phyloP scores from a whole-genome alignment of 2,888 invertebrate species.

The Falcaria lacertinaria region DNA sequence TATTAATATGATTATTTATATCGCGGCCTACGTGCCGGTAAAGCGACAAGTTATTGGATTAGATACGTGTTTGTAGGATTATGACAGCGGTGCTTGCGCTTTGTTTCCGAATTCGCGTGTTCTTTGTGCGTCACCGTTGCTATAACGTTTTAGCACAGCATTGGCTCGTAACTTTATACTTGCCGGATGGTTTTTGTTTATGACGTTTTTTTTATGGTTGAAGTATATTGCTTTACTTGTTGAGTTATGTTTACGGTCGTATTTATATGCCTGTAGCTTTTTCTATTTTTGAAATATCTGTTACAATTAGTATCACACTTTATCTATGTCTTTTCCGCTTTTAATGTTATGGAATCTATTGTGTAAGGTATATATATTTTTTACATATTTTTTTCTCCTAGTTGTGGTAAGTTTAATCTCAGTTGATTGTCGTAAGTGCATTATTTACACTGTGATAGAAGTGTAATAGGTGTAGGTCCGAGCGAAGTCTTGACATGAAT shows the following conservation, averaged over 20 bases:
- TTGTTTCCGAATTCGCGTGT: no score
- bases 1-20: not conserved
- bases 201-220: slow-evolving; percentile 14
- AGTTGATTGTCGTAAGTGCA: slow-evolving; percentile 69
- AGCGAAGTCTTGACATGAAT: slow-evolving; percentile 66
- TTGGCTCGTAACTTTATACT: slow-evolving; percentile 22
- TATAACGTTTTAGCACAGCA: slow-evolving; percentile 41
- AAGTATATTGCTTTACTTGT: slow-evolving; percentile 37
- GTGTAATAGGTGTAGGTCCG: slow-evolving; percentile 66
- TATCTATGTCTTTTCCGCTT: slow-evolving; percentile 32
- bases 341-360: slow-evolving; percentile 28
- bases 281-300: slow-evolving; percentile 28
- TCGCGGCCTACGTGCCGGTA: not conserved
- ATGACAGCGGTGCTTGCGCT: no score
- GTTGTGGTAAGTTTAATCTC: slow-evolving; percentile 45
- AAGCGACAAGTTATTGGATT: not conserved
- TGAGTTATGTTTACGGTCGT: slow-evolving; percentile 28
- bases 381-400: slow-evolving; percentile 41
- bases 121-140: no score
- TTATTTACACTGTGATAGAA: slow-evolving; percentile 78
- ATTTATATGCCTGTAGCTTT: slow-evolving; percentile 29
- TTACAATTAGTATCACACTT: slow-evolving; percentile 36
- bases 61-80: no score
- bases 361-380: slow-evolving; percentile 26
- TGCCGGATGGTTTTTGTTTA: slow-evolving; percentile 24